These are phyloP conservation scores for Heliconius erato DNA, from an alignment of 2,888 invertebrate species.

Conservation along the genomic window DNA sequence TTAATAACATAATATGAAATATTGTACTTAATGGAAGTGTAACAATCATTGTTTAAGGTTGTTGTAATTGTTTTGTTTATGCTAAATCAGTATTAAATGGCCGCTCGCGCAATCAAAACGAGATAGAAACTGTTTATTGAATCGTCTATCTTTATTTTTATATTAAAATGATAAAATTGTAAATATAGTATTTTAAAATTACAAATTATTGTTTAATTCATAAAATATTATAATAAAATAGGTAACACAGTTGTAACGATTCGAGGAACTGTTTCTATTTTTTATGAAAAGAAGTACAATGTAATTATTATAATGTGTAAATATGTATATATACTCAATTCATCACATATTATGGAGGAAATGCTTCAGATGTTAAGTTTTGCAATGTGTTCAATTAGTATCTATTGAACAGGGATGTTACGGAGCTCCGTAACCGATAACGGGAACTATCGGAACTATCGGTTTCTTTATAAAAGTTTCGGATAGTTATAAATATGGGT, in stretches of 20 bases:
- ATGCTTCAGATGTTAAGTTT: conserved; percentile 44
- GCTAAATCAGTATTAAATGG: conserved; percentile 51
- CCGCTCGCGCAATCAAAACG: conserved; percentile 43
- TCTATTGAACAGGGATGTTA: conserved; percentile 15
- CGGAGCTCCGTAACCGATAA: not conserved
- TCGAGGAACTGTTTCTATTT: conserved; percentile 37
- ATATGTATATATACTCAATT: conserved; percentile 45
- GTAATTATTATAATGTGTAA: conserved; percentile 40
- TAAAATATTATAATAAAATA: not conserved
- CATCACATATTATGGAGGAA: conserved; percentile 35
- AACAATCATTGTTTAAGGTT: conserved; percentile 31
- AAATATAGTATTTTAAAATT: conserved; percentile 10
- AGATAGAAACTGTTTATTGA: conserved; percentile 29
- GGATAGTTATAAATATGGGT: not conserved
- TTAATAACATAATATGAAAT: conserved; percentile 49
- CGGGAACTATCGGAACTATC: conserved; percentile 1
- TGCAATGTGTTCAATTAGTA: conserved; percentile 51
- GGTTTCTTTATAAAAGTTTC: not conserved
- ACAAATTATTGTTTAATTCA: conserved; percentile 2
- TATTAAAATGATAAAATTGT: conserved; percentile 7
- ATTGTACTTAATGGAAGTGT: conserved; percentile 46
- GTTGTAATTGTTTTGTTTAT: conserved; percentile 42
- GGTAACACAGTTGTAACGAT: conserved; percentile 4
- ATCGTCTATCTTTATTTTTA: conserved; percentile 8
- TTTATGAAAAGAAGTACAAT: conserved; percentile 45